A percentile compares a stretch with the other conserved stretches of the same genome.
Evolutionary conservation across 2,888 invertebrate species (phyloP).

Genomic region (Poecilobothrus nobilitatus): DNA sequence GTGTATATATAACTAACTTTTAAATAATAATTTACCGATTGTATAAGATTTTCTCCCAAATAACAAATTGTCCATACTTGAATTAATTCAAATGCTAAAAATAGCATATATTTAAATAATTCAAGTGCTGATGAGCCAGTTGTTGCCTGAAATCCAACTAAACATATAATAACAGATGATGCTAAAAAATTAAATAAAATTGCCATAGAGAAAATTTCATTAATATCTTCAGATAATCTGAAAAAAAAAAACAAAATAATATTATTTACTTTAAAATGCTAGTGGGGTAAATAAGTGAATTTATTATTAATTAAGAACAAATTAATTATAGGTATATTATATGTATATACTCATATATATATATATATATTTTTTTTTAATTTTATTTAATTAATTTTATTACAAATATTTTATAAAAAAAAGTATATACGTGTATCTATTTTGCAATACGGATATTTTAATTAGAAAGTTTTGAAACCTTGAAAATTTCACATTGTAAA

Average conservation of each 20-base stretch:
- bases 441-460: no score
- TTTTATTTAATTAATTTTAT: no score
- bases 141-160: conserved; percentile 21
- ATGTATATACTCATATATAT: neutral
- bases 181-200: conserved; percentile 22
- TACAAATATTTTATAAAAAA: no score
- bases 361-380: neutral
- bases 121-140: conserved; percentile 14
- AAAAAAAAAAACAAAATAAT: neutral
- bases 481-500: no score
- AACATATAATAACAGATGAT: conserved; percentile 22
- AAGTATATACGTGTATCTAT: no score
- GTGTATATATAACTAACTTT: no score
- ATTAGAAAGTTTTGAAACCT: no score
- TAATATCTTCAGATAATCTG: conserved; percentile 17
- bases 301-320: neutral
- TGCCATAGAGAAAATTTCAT: conserved; percentile 19
- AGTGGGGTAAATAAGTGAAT: no score
- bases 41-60: conserved; percentile 19
- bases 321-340: neutral
- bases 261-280: neutral
- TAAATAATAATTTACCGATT: conserved; percentile 12
- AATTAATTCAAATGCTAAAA: conserved; percentile 16
- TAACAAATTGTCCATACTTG: conserved; percentile 21
- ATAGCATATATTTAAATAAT: conserved; percentile 19